These are phyloP conservation scores for Ptychochromis oligacanthus DNA, from an alignment of 2,113 vertebrate species.

Conservation along the genomic window DNA sequence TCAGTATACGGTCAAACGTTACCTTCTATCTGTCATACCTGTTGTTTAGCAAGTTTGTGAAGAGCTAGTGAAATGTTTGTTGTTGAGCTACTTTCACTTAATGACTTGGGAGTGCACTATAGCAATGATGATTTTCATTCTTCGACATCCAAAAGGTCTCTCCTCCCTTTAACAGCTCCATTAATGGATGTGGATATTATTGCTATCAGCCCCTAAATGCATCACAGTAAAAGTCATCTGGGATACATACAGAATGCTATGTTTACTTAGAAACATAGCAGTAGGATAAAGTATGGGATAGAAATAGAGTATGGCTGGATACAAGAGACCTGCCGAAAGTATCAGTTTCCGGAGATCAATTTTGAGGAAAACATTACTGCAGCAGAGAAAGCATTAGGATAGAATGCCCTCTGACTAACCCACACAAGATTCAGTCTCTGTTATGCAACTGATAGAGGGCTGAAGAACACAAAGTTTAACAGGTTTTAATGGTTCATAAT, in stretches of 20 bases:
- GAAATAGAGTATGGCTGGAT: conserved; percentile 33
- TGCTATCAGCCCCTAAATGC: conserved; percentile 54
- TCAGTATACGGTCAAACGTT: conserved; percentile 1
- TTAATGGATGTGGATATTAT: conserved; percentile 64
- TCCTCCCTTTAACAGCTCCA: conserved; percentile 57
- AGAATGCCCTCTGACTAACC: conserved; percentile 44
- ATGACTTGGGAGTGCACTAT: conserved; percentile 52
- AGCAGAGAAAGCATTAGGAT: conserved; percentile 10
- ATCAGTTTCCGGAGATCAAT: conserved; percentile 68
- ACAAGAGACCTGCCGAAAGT: conserved; percentile 37
- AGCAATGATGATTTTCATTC: conserved; percentile 54
- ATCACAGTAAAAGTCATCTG: conserved; percentile 64
- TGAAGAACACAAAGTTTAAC: conserved; percentile 10
- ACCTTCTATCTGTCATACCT: not conserved
- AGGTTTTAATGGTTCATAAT: conserved; percentile 16
- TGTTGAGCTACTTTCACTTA: conserved; percentile 31
- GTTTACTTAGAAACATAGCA: conserved; percentile 48
- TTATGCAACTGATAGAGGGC: conserved; percentile 40
- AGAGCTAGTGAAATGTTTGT: conserved; percentile 22
- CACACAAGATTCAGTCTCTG: conserved; percentile 14
- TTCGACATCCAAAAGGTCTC: conserved; percentile 58
- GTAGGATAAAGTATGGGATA: conserved; percentile 19
- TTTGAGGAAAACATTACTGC: conserved; percentile 60
- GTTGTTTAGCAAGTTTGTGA: not conserved
- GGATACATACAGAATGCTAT: conserved; percentile 43